Conservation (phyloP, 2,113 vertebrate species). For the Toxostoma redivivum region DNA sequence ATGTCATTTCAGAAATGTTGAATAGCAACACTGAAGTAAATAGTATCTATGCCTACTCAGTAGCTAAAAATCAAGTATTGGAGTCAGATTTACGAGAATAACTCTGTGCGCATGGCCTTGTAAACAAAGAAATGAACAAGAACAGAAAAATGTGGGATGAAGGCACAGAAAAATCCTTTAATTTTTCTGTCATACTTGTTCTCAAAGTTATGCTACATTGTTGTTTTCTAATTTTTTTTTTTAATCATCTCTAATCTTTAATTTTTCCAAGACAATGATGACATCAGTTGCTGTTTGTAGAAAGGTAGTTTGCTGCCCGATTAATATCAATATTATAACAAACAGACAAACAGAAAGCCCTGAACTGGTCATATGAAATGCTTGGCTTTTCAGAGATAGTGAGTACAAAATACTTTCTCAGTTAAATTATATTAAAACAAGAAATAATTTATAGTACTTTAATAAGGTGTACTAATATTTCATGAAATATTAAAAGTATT, state of each 20-base stretch:
- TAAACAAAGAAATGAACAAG: neutral
- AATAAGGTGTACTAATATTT: neutral
- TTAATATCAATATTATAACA: neutral
- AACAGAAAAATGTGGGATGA: neutral
- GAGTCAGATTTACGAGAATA: neutral
- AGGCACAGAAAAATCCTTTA: accelerated
- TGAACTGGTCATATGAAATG: neutral
- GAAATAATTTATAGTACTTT: neutral
- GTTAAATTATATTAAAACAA: neutral
- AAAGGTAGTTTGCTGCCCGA: neutral
- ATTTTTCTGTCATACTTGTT: neutral
- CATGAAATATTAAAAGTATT: neutral
- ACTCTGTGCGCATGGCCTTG: neutral
- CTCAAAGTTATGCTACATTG: neutral
- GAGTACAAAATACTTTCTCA: neutral
- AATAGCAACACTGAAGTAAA: neutral
- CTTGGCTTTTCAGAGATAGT: neutral
- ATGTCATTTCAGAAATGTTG: neutral
- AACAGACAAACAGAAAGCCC: neutral
- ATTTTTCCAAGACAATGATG: neutral
- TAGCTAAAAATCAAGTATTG: neutral
- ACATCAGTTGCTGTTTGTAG: neutral
- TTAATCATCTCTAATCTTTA: neutral
- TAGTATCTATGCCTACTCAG: neutral
- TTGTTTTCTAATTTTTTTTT: neutral